Evolutionary conservation across 1,140 invertebrate genomes (phyloP).

Genomic region (Sycophaga agraensis): DNA sequence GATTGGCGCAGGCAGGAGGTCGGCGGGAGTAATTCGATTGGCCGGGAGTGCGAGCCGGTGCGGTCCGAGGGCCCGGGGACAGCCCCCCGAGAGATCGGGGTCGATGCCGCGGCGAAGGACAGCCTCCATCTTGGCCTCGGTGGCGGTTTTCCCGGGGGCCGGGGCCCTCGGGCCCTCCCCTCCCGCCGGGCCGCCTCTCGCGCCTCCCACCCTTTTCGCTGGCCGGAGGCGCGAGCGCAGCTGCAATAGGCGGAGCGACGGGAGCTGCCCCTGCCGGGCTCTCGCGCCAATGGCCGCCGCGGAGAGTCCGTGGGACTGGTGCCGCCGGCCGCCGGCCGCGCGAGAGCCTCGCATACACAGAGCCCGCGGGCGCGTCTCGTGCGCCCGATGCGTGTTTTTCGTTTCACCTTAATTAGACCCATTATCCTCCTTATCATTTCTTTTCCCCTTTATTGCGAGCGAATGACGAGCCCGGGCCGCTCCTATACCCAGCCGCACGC

Average conservation of each 20-base stretch:
- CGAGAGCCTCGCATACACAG: too few relatives aligned
- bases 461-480: too few relatives aligned
- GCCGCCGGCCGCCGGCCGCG: background rate
- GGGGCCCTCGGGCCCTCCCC: too few relatives aligned
- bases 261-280: background rate
- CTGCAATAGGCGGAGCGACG: background rate
- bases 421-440: constrained; percentile 6
- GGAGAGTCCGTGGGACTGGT: background rate
- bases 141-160: too few relatives aligned
- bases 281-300: background rate
- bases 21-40: too few relatives aligned
- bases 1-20: too few relatives aligned
- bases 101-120: background rate
- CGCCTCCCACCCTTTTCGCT: too few relatives aligned
- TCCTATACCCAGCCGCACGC: too few relatives aligned
- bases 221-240: too few relatives aligned
- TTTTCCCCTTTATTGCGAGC: background rate
- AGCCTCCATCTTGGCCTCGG: background rate
- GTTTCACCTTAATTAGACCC: constrained; percentile 1
- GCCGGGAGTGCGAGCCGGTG: background rate
- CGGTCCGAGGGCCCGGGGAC: background rate
- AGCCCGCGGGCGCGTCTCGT: too few relatives aligned
- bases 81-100: too few relatives aligned
- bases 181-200: too few relatives aligned
- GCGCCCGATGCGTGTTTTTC: background rate